Evolutionary conservation across 2,888 invertebrate genomes (phyloP).

Genomic region (Petrolisthes manimaculis): DNA sequence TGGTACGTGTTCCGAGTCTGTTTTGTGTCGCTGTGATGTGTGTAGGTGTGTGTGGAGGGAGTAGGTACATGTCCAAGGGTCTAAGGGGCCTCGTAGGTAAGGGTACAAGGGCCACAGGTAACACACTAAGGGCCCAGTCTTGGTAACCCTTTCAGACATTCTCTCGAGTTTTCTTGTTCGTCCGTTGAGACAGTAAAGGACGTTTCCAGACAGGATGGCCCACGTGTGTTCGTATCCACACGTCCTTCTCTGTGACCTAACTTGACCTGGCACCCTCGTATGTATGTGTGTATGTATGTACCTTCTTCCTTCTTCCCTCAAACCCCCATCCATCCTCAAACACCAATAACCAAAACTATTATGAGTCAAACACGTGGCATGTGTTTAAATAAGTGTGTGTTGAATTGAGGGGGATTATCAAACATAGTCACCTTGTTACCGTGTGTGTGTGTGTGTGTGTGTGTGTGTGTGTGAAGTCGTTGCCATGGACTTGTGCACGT

Average conservation of each 20-base stretch:
- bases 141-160: slow-evolving; percentile 46
- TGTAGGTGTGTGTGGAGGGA: background rate
- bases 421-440: too few species aligned
- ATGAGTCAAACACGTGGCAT: too few species aligned
- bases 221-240: slow-evolving; percentile 51
- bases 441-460: slow-evolving; percentile 17
- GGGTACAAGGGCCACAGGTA: slow-evolving; percentile 15
- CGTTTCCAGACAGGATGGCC: slow-evolving; percentile 59
- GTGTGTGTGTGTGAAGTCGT: slow-evolving; percentile 43
- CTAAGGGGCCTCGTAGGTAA: too few species aligned
- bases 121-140: slow-evolving; percentile 26
- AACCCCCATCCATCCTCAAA: background rate
- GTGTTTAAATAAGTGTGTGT: too few species aligned
- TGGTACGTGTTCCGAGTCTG: background rate
- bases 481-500: slow-evolving; percentile 49
- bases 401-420: too few species aligned
- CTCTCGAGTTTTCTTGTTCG: slow-evolving; percentile 60
- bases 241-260: too few species aligned
- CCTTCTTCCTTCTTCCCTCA: background rate
- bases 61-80: background rate
- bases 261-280: slow-evolving; percentile 34
- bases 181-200: slow-evolving; percentile 61
- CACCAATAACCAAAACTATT: too few species aligned
- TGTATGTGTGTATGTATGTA: background rate
- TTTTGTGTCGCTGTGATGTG: too few species aligned